Evolutionary conservation across 2,113 vertebrate species (phyloP).

Genomic region (Columba janthina): DNA sequence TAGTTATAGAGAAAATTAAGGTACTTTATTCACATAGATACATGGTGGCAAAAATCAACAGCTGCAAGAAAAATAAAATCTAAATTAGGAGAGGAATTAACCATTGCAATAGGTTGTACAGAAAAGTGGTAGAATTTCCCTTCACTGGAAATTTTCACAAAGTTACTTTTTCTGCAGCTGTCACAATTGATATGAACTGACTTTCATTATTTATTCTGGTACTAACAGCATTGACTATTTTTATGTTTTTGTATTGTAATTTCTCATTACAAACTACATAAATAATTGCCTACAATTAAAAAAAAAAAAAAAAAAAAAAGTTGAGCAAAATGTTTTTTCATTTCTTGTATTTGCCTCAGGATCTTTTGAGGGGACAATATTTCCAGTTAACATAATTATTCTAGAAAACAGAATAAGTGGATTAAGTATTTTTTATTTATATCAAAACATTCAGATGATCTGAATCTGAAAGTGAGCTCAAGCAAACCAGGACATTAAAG

Average conservation of each 20-base stretch:
- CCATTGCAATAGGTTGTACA: background rate
- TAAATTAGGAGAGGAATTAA: background rate
- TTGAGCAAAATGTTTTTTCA: background rate
- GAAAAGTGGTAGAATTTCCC: background rate
- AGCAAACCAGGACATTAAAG: background rate
- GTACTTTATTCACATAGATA: background rate
- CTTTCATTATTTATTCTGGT: background rate
- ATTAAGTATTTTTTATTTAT: background rate
- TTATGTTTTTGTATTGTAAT: no score
- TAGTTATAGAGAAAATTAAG: background rate
- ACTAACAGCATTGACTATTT: background rate
- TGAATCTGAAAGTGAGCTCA: background rate
- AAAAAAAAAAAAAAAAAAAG: background rate
- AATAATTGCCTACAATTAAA: background rate
- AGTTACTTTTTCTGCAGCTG: background rate
- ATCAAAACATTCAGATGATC: background rate
- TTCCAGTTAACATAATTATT: background rate
- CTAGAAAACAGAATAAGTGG: background rate
- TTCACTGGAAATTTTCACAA: background rate
- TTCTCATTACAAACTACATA: background rate
- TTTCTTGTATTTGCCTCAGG: background rate
- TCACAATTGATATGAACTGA: background rate
- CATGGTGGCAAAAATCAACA: background rate
- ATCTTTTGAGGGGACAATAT: background rate
- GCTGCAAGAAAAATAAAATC: background rate